These are phyloP conservation scores for Verasper variegatus DNA, from an alignment of 2,113 vertebrate genomes.

Conservation along the genomic window DNA sequence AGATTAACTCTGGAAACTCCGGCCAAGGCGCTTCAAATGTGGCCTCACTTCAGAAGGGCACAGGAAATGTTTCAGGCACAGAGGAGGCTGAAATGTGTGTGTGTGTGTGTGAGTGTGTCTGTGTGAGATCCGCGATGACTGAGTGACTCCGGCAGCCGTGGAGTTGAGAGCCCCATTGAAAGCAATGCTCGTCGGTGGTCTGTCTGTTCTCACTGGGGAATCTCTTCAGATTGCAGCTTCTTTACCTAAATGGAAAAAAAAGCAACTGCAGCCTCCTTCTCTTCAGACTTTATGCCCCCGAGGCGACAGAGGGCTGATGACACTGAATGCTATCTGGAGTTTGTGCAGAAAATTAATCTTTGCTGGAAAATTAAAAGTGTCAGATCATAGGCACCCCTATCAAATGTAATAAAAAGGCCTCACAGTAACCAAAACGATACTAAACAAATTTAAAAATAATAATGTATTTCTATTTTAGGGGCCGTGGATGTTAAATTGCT, in stretches of 20 bases:
- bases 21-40: conserved; percentile 50
- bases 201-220: conserved; percentile 75
- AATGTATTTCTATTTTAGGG: too few species aligned
- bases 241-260: conserved; percentile 63
- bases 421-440: too few species aligned
- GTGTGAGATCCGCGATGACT: conserved; percentile 62
- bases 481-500: too few species aligned
- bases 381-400: too few species aligned
- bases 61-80: conserved; percentile 46
- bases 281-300: conserved; percentile 23
- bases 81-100: conserved; percentile 24
- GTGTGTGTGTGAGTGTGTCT: conserved; percentile 25
- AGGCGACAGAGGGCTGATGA: conserved; percentile 31
- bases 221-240: conserved; percentile 69
- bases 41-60: conserved; percentile 52
- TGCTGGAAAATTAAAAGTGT: conserved; percentile 6
- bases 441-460: too few species aligned
- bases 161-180: conserved; percentile 73
- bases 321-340: conserved; percentile 8
- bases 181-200: conserved; percentile 78
- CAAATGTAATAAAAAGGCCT: too few species aligned
- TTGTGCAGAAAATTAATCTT: conserved; percentile 6
- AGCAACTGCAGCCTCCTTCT: conserved; percentile 53
- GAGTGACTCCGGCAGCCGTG: conserved; percentile 79
- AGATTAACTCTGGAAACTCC: conserved; percentile 69